Evolutionary conservation across 1,140 invertebrate species (phyloP).

Genomic region (Ectropis grisescens): DNA sequence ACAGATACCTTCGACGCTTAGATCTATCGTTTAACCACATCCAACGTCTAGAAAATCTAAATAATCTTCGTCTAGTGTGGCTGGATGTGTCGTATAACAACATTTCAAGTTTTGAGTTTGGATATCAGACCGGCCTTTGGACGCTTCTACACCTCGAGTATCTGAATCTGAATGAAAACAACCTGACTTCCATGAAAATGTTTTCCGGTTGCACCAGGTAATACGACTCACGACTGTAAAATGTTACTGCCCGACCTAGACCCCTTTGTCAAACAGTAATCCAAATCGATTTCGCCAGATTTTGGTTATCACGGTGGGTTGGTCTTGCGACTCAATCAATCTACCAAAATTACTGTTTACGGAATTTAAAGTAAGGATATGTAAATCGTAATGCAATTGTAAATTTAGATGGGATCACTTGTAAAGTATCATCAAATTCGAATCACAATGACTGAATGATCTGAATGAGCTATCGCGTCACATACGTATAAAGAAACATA

Average conservation of each 20-base stretch:
- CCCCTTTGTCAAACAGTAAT: too few species aligned
- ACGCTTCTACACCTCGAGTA: slow-evolving; percentile 51
- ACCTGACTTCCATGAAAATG: slow-evolving; percentile 47
- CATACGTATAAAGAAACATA: too few species aligned
- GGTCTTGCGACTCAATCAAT: too few species aligned
- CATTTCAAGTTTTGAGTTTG: slow-evolving; percentile 46
- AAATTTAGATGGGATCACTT: too few species aligned
- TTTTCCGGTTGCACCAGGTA: slow-evolving; percentile 51
- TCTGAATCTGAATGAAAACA: slow-evolving; percentile 58
- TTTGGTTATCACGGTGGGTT: too few species aligned
- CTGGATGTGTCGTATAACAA: slow-evolving; percentile 58
- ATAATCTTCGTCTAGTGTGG: slow-evolving; percentile 41
- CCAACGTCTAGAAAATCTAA: slow-evolving; percentile 50
- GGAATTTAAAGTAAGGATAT: too few species aligned
- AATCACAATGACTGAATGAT: too few species aligned
- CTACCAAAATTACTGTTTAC: too few species aligned
- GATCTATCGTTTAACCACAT: slow-evolving; percentile 61
- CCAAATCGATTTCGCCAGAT: too few species aligned
- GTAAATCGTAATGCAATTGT: too few species aligned
- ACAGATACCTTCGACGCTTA: slow-evolving; percentile 47
- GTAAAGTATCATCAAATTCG: too few species aligned
- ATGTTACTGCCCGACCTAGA: background rate
- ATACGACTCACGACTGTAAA: slow-evolving; percentile 5
- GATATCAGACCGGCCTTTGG: slow-evolving; percentile 32
- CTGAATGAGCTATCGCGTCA: too few species aligned